phyloP scores from a whole-genome alignment of 2,113 vertebrate species.

The Lasiurus borealis region DNA sequence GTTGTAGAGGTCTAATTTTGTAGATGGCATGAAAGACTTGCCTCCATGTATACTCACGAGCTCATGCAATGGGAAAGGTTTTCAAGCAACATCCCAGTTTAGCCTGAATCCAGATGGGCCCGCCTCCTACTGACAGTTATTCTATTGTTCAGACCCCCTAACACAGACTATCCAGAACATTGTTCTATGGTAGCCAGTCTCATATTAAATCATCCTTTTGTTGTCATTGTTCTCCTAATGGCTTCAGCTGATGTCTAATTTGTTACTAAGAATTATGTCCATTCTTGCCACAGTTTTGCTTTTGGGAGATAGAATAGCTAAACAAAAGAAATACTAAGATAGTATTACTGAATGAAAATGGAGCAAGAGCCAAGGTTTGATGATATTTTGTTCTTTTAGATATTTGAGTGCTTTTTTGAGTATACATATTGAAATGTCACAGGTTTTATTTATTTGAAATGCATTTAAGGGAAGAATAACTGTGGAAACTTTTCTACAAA shows the following conservation, averaged over 20 bases:
- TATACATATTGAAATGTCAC: not conserved
- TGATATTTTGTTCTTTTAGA: slow-evolving; percentile 47
- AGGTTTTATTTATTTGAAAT: slow-evolving; percentile 36
- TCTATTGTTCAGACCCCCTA: not conserved
- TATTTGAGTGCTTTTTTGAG: slow-evolving; percentile 1
- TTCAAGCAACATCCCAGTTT: not conserved
- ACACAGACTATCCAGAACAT: not conserved
- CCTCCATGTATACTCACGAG: not conserved
- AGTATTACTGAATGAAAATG: slow-evolving; percentile 4
- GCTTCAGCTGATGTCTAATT: not conserved
- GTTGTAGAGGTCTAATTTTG: slow-evolving; percentile 36
- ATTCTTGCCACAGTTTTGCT: slow-evolving; percentile 38
- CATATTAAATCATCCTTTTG: not conserved
- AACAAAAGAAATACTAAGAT: not conserved
- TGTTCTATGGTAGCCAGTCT: not conserved
- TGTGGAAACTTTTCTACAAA: not conserved
- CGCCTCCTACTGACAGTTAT: not conserved
- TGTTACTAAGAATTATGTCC: slow-evolving; percentile 1
- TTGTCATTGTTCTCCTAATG: not conserved
- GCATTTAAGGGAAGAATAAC: slow-evolving; percentile 11
- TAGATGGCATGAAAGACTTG: slow-evolving; percentile 38
- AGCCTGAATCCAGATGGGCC: not conserved
- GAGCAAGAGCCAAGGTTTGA: not conserved
- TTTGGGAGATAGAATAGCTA: not conserved
- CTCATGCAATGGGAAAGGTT: not conserved